These are phyloP conservation scores for Scolopax rusticola DNA, from an alignment of 2,797 vertebrate species.

Conservation along the genomic window DNA sequence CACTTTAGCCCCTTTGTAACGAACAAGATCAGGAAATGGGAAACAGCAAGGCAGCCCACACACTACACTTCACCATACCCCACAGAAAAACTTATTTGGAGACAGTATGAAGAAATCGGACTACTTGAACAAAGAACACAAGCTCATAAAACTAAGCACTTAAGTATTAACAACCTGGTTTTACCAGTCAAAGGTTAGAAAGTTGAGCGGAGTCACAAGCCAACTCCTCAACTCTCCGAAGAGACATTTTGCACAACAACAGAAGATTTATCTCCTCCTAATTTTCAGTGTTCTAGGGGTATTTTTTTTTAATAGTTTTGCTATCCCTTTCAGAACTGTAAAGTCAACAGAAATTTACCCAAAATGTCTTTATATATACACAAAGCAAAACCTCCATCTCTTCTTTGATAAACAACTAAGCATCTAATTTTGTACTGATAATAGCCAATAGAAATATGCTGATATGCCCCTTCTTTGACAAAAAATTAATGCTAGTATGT, in stretches of 20 bases:
- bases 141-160: neutral
- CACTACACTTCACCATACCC: neutral
- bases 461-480: neutral
- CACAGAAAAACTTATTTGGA: neutral
- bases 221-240: neutral
- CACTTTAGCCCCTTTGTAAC: neutral
- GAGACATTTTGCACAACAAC: neutral
- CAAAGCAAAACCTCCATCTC: neutral
- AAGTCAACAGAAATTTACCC: neutral
- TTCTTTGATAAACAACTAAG: neutral
- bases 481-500: neutral
- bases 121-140: neutral
- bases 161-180: neutral
- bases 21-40: neutral
- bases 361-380: neutral
- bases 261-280: neutral
- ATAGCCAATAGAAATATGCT: neutral
- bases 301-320: neutral
- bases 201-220: neutral
- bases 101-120: neutral
- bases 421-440: neutral
- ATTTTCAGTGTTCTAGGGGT: neutral
- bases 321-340: neutral
- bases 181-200: neutral
- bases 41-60: neutral